Evolutionary conservation across 2,888 invertebrate genomes (phyloP), one percentile per base, ranked within the genome.

Genomic region (Phorcus lineatus): DNA sequence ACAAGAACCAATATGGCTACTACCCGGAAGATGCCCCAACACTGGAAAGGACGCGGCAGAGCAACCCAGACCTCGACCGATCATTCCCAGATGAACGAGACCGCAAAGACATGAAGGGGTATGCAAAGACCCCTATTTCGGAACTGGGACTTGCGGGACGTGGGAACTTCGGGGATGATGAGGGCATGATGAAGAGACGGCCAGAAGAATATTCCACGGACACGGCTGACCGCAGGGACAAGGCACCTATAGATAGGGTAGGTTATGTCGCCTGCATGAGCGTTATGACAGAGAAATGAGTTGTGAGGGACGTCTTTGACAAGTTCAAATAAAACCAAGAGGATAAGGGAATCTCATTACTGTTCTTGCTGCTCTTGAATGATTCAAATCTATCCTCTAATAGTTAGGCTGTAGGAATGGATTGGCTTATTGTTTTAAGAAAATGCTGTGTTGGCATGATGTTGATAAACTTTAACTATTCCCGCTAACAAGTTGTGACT

Each of bases 221-320:
- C 76, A 78, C 82, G 0, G 81, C 81, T 55, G 84, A 84, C 66
- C 83, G 83, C 40, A 24, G 74, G 7, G 80, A 84, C 47, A 79
- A 77, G 47, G 52, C 70, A 57, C 78, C 82, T 19, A 81, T 79
- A n/a, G 82, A 80, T 52, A 77, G 80, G 83, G 84, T 84, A 66
- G 3, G 82, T 47, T 13, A 3, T 36, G 36, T 4, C 36, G 36
- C 7, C 36, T 36, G 36, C n/a, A n/a, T n/a, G n/a, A n/a, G n/a
- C n/a, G n/a, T n/a, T n/a, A n/a, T n/a, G n/a, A n/a, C n/a, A 36
- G 36, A 36, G 36, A 6, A 36, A 6, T 36, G 36, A 6, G 4
- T 7, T 36, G 4, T 36, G 36, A 36, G 7, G 3, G 36, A 36
- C 7, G 36, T 3, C n/a, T n/a, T n/a, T n/a, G n/a, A n/a, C n/a